Evolutionary conservation across 2,113 vertebrate genomes (phyloP).

Genomic region (Xenopus laevis): DNA sequence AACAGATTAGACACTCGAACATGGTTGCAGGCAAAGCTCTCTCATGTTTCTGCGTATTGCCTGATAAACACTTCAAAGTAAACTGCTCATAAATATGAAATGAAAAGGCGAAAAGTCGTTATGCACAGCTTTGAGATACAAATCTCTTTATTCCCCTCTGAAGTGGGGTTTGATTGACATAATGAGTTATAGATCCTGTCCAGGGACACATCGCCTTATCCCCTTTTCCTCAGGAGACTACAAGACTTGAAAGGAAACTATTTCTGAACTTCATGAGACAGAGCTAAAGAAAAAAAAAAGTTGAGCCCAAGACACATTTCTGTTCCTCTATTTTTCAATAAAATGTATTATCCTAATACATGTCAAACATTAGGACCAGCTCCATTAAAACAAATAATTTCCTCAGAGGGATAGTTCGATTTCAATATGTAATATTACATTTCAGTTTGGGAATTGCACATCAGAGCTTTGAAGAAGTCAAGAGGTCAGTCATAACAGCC

Average conservation of each 20-base stretch:
- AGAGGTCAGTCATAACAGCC: too few relatives aligned
- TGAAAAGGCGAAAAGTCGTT: slow-evolving; percentile 76
- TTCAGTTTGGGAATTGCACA: too few relatives aligned
- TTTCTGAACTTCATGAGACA: slow-evolving; percentile 74
- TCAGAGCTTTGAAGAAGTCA: too few relatives aligned
- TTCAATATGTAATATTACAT: too few relatives aligned
- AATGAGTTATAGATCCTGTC: slow-evolving; percentile 84
- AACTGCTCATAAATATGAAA: slow-evolving; percentile 83
- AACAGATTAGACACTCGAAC: slow-evolving; percentile 75
- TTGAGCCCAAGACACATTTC: slow-evolving; percentile 59
- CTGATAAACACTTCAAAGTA: slow-evolving; percentile 88
- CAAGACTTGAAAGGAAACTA: slow-evolving; percentile 77
- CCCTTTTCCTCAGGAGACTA: slow-evolving; percentile 73
- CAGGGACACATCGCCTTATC: slow-evolving; percentile 73
- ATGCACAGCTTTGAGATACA: slow-evolving; percentile 78
- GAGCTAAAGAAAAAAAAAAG: slow-evolving; percentile 65
- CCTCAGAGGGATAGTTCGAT: too few relatives aligned
- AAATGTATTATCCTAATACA: slow-evolving; percentile 52
- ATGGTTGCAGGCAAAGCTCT: slow-evolving; percentile 76
- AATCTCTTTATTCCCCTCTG: slow-evolving; percentile 83
- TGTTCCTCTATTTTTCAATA: slow-evolving; percentile 57
- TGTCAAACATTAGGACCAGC: too few relatives aligned
- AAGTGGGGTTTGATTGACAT: slow-evolving; percentile 81
- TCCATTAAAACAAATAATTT: too few relatives aligned
- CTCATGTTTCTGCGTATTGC: slow-evolving; percentile 75